Conservation (phyloP, 2,113 vertebrate genomes). For the Psephotus haematonotus region DNA sequence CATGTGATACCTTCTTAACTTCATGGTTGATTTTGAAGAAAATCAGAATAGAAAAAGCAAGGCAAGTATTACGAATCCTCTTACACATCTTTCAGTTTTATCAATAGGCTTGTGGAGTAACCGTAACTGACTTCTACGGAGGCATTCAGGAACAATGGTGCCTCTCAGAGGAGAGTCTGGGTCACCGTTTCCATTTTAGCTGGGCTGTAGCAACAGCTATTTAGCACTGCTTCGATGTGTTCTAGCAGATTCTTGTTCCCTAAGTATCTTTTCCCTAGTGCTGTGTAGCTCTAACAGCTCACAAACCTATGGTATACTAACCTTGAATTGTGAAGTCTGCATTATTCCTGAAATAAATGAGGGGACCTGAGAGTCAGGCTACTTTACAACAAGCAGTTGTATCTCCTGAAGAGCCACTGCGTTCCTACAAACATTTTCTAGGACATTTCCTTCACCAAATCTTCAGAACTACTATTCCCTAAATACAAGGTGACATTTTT, state of each 20-base stretch:
- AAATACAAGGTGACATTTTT: neutral
- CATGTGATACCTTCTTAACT: neutral
- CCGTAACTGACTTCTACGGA: neutral
- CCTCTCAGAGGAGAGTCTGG: neutral
- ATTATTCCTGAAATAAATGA: neutral
- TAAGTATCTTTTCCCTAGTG: neutral
- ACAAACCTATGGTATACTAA: neutral
- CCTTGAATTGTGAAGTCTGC: neutral
- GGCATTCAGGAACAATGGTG: neutral
- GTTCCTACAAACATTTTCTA: neutral
- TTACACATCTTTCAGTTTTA: neutral
- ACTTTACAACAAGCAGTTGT: neutral
- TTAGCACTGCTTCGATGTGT: neutral
- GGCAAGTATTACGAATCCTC: neutral
- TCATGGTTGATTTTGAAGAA: neutral
- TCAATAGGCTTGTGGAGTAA: neutral
- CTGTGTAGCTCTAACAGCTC: neutral
- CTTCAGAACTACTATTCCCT: neutral
- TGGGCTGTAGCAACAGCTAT: neutral
- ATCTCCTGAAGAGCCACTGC: neutral
- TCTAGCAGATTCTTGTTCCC: neutral
- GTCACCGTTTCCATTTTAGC: neutral
- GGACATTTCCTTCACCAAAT: neutral
- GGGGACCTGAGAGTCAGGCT: neutral
- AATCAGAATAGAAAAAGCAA: neutral